Percentiles rank a stretch among this genome's conserved stretches.
Evolutionary conservation across 2,888 invertebrate genomes (phyloP).

Genomic region (Leuctra nigra): DNA sequence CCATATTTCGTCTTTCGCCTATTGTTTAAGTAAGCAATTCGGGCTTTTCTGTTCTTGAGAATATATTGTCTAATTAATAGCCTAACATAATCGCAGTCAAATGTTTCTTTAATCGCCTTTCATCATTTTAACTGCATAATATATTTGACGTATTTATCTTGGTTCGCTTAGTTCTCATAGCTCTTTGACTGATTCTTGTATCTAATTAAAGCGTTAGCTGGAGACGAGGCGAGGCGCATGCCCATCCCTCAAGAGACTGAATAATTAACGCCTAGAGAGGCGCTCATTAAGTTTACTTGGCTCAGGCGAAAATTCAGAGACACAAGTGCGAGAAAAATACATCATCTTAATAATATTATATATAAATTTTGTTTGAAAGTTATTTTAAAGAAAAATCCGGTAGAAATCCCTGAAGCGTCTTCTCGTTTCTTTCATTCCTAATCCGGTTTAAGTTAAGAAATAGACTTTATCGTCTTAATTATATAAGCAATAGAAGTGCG

Average conservation of each 20-base stretch:
- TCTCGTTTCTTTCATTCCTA: constrained; percentile 8
- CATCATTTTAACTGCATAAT: neutral
- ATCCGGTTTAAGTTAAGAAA: constrained; percentile 11
- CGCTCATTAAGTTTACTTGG: constrained; percentile 20
- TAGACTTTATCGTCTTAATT: constrained; percentile 16
- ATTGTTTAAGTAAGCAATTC: no score
- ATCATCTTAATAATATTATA: constrained; percentile 1
- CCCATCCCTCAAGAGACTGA: neutral
- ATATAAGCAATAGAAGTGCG: neutral
- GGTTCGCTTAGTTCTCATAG: constrained; percentile 10
- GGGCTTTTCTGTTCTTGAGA: no score
- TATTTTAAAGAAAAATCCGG: neutral
- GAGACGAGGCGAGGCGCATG: neutral
- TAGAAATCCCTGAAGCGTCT: neutral
- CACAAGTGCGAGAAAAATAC: neutral
- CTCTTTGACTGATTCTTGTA: constrained; percentile 19
- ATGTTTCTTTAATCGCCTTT: neutral
- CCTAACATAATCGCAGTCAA: neutral
- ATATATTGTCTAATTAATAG: neutral
- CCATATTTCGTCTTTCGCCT: no score
- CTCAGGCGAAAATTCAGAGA: constrained; percentile 6
- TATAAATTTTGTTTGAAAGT: constrained; percentile 17
- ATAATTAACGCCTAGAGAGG: constrained; percentile 21
- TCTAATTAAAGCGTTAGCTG: constrained; percentile 15
- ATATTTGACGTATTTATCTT: constrained; percentile 20